phyloP scores from a whole-genome alignment of 2,113 vertebrate species.

The Cisticola juncidis region DNA sequence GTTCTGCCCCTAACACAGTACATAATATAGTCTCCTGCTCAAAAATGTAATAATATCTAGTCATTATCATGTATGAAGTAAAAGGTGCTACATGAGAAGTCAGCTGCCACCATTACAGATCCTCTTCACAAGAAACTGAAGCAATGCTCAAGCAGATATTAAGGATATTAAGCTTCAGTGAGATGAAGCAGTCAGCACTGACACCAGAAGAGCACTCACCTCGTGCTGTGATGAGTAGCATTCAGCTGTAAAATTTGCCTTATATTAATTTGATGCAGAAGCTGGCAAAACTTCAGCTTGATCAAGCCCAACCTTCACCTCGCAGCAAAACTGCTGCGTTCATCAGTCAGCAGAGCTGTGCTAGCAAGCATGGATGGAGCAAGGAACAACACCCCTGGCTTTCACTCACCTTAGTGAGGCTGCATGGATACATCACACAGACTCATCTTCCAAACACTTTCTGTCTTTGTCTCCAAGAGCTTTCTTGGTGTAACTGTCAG shows the following conservation, averaged over 20 bases:
- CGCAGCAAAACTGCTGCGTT: neutral
- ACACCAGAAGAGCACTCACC: neutral
- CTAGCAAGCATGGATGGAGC: neutral
- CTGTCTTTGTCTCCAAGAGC: neutral
- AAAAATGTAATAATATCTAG: neutral
- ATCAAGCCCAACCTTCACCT: neutral
- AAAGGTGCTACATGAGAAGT: neutral
- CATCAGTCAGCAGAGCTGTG: neutral
- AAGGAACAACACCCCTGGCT: neutral
- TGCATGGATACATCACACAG: neutral
- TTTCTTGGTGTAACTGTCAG: neutral
- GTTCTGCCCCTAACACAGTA: neutral
- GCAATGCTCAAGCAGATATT: accelerated
- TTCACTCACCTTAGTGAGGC: neutral
- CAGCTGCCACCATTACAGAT: neutral
- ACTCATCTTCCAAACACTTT: neutral
- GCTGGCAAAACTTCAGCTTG: neutral
- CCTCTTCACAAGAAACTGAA: neutral
- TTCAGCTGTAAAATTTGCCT: neutral
- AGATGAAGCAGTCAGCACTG: neutral
- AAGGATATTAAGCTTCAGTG: neutral
- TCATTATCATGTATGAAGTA: neutral
- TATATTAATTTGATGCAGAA: neutral
- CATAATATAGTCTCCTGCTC: neutral
- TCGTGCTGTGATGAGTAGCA: neutral